phyloP scores from a whole-genome alignment of 2,113 vertebrate species.

The Tetrao urogallus region DNA sequence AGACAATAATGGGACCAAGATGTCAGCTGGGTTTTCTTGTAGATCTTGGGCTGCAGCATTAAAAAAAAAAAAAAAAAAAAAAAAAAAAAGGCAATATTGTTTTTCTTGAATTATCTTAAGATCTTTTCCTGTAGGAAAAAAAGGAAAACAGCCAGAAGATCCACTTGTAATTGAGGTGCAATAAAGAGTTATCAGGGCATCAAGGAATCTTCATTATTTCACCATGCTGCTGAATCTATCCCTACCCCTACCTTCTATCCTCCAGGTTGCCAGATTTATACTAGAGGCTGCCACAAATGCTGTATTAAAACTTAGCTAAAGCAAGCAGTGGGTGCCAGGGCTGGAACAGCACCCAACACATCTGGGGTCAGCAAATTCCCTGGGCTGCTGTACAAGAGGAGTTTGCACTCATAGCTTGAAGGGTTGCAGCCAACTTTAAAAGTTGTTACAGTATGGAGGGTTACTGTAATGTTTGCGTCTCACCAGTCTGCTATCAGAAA shows the following conservation, averaged over 20 bases:
- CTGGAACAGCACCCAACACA: neutral
- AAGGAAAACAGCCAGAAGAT: neutral
- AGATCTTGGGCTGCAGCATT: neutral
- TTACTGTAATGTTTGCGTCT: neutral
- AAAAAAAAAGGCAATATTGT: neutral
- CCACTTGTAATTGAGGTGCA: neutral
- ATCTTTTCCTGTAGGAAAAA: neutral
- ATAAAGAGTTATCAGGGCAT: neutral
- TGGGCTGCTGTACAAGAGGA: neutral
- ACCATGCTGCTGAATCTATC: neutral
- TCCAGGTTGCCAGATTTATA: constrained; percentile 9
- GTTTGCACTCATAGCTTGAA: neutral
- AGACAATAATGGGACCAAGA: neutral
- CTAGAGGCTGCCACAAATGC: constrained; percentile 1
- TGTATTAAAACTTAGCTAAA: neutral
- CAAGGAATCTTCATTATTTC: neutral
- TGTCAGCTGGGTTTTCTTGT: neutral
- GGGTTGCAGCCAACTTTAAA: neutral
- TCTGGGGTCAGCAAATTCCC: constrained; percentile 5
- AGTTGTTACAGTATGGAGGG: neutral
- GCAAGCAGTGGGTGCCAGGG: neutral
- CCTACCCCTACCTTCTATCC: neutral
- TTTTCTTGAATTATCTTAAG: neutral
- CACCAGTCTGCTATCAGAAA: neutral
- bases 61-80: constrained; percentile 26